phyloP scores from a whole-genome alignment of 2,797 vertebrate species.

The Australoheros facetus region DNA sequence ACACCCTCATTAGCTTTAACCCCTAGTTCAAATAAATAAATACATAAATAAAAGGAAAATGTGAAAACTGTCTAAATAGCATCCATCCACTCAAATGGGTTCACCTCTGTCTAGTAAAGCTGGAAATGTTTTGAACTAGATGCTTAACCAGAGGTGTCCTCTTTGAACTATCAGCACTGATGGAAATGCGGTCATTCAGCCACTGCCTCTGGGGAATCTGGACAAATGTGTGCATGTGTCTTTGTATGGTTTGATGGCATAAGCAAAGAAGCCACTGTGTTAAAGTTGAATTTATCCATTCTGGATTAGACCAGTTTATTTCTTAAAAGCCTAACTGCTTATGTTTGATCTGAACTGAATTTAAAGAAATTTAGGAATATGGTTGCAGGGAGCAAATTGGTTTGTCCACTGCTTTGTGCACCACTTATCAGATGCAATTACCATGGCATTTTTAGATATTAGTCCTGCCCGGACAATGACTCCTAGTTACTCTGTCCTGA shows the following conservation, averaged over 20 bases:
- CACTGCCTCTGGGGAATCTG: neutral
- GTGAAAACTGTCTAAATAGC: neutral
- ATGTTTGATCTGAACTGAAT: too few relatives aligned
- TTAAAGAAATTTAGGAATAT: too few relatives aligned
- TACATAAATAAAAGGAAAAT: neutral
- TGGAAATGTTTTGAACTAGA: constrained; percentile 20
- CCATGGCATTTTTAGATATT: too few relatives aligned
- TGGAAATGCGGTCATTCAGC: neutral
- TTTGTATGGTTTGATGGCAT: neutral
- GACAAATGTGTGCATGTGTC: neutral
- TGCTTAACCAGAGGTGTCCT: constrained; percentile 12
- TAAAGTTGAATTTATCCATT: too few relatives aligned
- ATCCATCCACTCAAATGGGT: constrained; percentile 7
- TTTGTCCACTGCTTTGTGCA: too few relatives aligned
- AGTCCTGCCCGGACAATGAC: neutral
- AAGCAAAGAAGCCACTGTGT: neutral
- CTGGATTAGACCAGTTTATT: too few relatives aligned
- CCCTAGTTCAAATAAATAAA: neutral
- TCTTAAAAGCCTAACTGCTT: too few relatives aligned
- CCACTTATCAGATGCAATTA: too few relatives aligned
- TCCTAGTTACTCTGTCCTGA: neutral
- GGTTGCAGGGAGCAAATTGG: too few relatives aligned
- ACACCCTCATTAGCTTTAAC: constrained; percentile 38
- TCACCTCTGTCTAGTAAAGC: constrained; percentile 14
- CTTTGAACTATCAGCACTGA: constrained; percentile 1